These are phyloP conservation scores for Apamea anceps DNA, from an alignment of 2,888 invertebrate species.

Conservation along the genomic window DNA sequence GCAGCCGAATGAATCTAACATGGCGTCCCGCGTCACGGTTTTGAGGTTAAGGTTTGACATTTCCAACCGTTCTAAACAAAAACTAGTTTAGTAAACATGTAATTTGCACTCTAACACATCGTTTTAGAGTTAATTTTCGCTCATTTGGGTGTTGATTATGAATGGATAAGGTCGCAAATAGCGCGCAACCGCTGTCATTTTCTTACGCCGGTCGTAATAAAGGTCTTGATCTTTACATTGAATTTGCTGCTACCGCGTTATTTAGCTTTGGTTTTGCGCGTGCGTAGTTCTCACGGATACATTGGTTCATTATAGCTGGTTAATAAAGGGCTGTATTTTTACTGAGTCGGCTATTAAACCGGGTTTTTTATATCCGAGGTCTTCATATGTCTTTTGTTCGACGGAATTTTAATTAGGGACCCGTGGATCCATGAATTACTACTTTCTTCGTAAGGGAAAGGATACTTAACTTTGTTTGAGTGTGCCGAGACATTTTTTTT, in stretches of 20 bases:
- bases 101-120: slow-evolving; percentile 63
- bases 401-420: slow-evolving; percentile 52
- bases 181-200: slow-evolving; percentile 81
- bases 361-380: slow-evolving; percentile 66
- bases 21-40: slow-evolving; percentile 87
- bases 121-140: slow-evolving; percentile 74
- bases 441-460: slow-evolving; percentile 41
- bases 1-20: slow-evolving; percentile 81
- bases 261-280: slow-evolving; percentile 78
- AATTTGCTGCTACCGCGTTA: slow-evolving; percentile 78
- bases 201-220: slow-evolving; percentile 78
- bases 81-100: slow-evolving; percentile 60
- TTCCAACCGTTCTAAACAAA: slow-evolving; percentile 84
- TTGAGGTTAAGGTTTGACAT: slow-evolving; percentile 90
- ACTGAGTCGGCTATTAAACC: slow-evolving; percentile 70
- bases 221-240: slow-evolving; percentile 90
- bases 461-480: slow-evolving; percentile 25
- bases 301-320: slow-evolving; percentile 76
- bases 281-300: slow-evolving; percentile 81
- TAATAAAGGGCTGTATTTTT: slow-evolving; percentile 75
- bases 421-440: slow-evolving; percentile 41
- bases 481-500: background rate
- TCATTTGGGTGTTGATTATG: slow-evolving; percentile 60
- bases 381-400: slow-evolving; percentile 62
- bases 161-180: slow-evolving; percentile 75